phyloP scores from a whole-genome alignment of 2,797 vertebrate genomes.

The Alectoris magna region DNA sequence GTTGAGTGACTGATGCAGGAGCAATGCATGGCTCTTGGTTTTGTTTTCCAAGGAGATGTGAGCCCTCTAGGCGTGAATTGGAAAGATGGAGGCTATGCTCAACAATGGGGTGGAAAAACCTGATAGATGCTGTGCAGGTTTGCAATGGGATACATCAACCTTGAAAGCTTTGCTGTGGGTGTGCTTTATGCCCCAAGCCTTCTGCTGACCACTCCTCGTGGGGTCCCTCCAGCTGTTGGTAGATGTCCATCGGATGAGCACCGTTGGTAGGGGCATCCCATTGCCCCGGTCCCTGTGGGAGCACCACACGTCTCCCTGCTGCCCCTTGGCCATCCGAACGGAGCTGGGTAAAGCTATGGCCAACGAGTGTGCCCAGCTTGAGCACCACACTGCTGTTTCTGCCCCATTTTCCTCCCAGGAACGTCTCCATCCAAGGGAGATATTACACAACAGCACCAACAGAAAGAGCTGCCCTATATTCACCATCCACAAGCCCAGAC shows the following conservation, averaged over 20 bases:
- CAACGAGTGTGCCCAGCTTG: neutral
- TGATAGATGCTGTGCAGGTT: accelerated
- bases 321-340: neutral
- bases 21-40: neutral
- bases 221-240: neutral
- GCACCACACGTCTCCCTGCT: neutral
- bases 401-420: neutral
- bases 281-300: neutral
- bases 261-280: neutral
- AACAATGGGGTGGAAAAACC: accelerated
- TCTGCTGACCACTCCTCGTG: accelerated
- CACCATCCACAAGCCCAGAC: conserved; percentile 2
- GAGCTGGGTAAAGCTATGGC: neutral
- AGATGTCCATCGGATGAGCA: accelerated
- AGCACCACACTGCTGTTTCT: neutral
- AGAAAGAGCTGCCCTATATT: conserved; percentile 27
- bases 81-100: neutral
- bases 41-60: neutral
- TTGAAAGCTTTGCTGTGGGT: no score
- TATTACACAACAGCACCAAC: neutral
- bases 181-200: no score
- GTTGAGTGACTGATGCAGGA: accelerated
- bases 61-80: neutral
- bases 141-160: no score
- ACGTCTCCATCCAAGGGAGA: neutral